Conservation (phyloP, 1,140 invertebrate species). For the Ganaspis sp. region DNA sequence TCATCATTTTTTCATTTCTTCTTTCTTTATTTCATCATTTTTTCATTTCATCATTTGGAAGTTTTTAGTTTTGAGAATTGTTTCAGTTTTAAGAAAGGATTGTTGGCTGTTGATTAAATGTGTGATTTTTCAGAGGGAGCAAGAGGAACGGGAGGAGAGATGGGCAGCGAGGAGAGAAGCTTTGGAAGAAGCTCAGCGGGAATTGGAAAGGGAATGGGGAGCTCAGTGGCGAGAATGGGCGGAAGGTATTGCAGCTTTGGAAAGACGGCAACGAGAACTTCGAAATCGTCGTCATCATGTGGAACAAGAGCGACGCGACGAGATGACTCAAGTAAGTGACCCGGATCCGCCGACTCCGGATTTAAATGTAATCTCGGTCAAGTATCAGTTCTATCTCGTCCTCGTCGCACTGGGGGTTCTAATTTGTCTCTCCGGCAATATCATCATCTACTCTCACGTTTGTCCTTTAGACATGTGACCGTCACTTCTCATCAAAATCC, state of each 20-base stretch:
- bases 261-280: constrained; percentile 74
- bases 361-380: constrained; percentile 70
- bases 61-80: too few relatives aligned
- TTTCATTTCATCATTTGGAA: too few relatives aligned
- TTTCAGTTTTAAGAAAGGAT: too few relatives aligned
- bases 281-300: constrained; percentile 69
- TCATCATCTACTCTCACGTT: constrained; percentile 75
- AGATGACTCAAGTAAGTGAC: constrained; percentile 77
- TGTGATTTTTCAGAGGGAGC: constrained; percentile 69
- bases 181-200: constrained; percentile 75
- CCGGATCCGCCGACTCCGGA: constrained; percentile 68
- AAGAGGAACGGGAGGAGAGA: constrained; percentile 76
- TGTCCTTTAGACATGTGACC: constrained; percentile 73
- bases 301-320: constrained; percentile 75
- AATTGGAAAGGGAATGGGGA: constrained; percentile 76
- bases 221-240: constrained; percentile 75
- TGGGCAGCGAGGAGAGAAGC: constrained; percentile 74
- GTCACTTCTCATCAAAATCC: background rate
- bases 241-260: constrained; percentile 71
- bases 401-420: constrained; percentile 73
- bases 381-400: constrained; percentile 74
- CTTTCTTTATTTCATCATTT: too few relatives aligned
- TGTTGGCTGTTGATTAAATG: too few relatives aligned
- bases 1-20: too few relatives aligned
- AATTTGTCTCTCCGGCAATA: constrained; percentile 75